Evolutionary conservation across 2,888 invertebrate species (phyloP).

Genomic region (Drosophila formosana): DNA sequence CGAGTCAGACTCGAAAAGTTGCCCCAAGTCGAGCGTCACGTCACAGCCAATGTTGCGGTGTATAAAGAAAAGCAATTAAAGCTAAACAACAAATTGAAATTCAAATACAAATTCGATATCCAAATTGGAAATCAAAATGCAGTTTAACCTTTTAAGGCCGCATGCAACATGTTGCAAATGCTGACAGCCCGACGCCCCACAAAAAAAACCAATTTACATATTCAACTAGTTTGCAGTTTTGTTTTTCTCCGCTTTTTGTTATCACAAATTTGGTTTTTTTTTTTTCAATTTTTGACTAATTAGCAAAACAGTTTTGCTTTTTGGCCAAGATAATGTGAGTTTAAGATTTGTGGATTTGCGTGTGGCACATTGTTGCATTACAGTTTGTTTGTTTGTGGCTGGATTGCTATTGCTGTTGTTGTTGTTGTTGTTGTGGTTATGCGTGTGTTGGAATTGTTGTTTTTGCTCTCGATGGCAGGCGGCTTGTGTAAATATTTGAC

Average conservation of each 20-base stretch:
- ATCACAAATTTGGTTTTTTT: slow-evolving; percentile 60
- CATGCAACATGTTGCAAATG: slow-evolving; percentile 63
- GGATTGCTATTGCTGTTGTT: slow-evolving; percentile 1
- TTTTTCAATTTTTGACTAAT: slow-evolving; percentile 48
- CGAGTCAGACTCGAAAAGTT: slow-evolving; percentile 23
- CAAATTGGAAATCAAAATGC: slow-evolving; percentile 63
- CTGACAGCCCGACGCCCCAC: slow-evolving; percentile 40
- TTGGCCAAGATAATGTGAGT: slow-evolving; percentile 31
- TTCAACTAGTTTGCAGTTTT: slow-evolving; percentile 37
- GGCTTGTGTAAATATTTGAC: slow-evolving; percentile 78
- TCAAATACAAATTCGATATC: slow-evolving; percentile 44
- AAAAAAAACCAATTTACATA: slow-evolving; percentile 7
- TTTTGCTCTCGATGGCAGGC: slow-evolving; percentile 49
- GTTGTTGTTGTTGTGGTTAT: slow-evolving; percentile 15
- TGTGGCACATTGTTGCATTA: slow-evolving; percentile 51
- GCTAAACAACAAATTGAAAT: slow-evolving; percentile 52
- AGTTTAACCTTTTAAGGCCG: slow-evolving; percentile 74
- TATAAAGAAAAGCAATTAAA: slow-evolving; percentile 49
- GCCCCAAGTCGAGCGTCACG: slow-evolving; percentile 16
- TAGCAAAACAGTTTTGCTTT: slow-evolving; percentile 35
- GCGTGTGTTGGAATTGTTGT: slow-evolving; percentile 31
- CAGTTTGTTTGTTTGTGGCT: slow-evolving; percentile 5
- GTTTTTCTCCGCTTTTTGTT: slow-evolving; percentile 33
- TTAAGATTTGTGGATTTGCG: slow-evolving; percentile 22
- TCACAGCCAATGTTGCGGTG: slow-evolving; percentile 5